A percentile compares a stretch with the other conserved stretches of the same genome.
These are phyloP conservation scores for Blastobasis lacticolella DNA, from an alignment of 2,888 invertebrate species.

Conservation along the genomic window DNA sequence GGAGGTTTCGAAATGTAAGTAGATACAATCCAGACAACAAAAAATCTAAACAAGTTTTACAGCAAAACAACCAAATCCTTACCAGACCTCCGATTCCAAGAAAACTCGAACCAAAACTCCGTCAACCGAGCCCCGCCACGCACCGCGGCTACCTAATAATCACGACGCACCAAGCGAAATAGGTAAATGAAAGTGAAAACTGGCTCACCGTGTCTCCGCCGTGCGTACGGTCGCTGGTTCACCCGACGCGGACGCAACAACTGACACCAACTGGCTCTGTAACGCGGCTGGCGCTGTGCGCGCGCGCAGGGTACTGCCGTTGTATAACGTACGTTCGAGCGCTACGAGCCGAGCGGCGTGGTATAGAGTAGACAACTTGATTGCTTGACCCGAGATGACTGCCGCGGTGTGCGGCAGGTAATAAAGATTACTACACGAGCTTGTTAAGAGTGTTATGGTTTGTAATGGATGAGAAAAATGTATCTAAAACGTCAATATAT, in stretches of 20 bases:
- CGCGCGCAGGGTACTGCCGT: constrained; percentile 2
- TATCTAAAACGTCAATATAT: no score
- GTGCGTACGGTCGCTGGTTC: constrained; percentile 3
- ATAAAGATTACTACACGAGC: no score
- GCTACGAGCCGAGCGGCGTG: neutral
- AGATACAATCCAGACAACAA: neutral
- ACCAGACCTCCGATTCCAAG: neutral
- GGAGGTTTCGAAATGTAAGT: no score
- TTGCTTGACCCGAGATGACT: neutral
- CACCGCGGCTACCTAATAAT: no score
- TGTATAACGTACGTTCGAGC: constrained; percentile 6
- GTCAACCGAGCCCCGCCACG: no score
- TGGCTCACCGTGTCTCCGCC: constrained; percentile 9
- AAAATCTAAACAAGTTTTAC: neutral
- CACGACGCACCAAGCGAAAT: neutral
- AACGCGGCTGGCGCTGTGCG: neutral
- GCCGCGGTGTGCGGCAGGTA: neutral
- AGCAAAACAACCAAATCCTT: neutral
- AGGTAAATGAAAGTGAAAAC: constrained; percentile 14
- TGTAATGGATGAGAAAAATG: no score
- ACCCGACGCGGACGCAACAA: constrained; percentile 1
- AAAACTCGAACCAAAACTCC: neutral
- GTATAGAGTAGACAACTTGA: no score
- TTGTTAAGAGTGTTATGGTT: no score
- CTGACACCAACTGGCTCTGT: neutral